Conservation (phyloP, 64 coral and sea anemone species). For the Acropora yongei region DNA sequence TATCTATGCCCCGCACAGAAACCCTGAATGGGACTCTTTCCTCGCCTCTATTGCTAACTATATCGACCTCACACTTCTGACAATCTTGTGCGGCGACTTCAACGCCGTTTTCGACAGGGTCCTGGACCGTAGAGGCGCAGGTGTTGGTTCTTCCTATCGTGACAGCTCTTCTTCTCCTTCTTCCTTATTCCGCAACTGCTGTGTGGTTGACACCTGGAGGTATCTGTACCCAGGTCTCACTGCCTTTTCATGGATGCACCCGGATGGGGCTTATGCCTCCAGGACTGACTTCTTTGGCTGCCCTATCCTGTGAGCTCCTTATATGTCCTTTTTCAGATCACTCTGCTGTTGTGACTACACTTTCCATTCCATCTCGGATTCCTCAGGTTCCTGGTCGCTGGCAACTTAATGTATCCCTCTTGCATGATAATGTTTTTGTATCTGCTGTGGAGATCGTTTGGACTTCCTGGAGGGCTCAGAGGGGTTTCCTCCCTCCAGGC, state of each 20-base stretch:
- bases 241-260: not conserved
- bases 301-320: not conserved
- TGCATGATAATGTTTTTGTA: not conserved
- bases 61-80: slow-evolving; percentile 5
- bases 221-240: not conserved
- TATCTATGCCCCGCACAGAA: slow-evolving; percentile 40
- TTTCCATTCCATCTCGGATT: not conserved
- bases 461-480: not conserved
- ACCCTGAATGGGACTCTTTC: not conserved
- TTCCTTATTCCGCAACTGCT: not conserved
- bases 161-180: not conserved
- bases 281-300: slow-evolving; percentile 29
- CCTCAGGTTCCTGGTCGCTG: slow-evolving; percentile 10
- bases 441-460: not conserved
- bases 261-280: too few relatives aligned
- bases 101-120: slow-evolving; percentile 62
- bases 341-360: not conserved
- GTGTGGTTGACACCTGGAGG: not conserved
- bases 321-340: slow-evolving; percentile 47
- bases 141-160: not conserved
- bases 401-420: slow-evolving; percentile 10
- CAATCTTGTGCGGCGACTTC: slow-evolving; percentile 53
- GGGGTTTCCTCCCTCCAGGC: not conserved
- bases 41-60: not conserved
- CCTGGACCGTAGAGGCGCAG: not conserved